Evolutionary conservation across 2,113 vertebrate genomes (phyloP), one percentile per base, ranked within the genome.

Genomic region (Heterotis niloticus): DNA sequence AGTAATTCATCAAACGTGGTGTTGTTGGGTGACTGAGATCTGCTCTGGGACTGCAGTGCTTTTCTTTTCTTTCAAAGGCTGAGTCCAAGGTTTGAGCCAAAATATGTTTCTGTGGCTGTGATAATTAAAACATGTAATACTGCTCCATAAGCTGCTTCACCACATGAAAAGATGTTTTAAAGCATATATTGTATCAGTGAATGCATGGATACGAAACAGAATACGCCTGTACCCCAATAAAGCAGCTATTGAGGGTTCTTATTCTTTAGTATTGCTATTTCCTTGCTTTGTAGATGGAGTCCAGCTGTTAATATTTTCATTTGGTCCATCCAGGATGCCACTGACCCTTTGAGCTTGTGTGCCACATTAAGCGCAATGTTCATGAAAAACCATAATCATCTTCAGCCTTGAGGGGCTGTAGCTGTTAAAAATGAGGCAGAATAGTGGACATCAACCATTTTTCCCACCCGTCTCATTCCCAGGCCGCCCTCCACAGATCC

Each of bases 221-320:
- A 44, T 44, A 44, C 7, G 34, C 34, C 34, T 44, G 7, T 44
- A 7, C 34, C 34, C 34, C 7, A 7, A 44, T 44, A 44, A 44
- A 44, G 34, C 34, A 44, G 34, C 3, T 44, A 44, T 44, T 44
- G 34, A 44, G 34, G 87, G 89, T 89, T 88, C 87, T 79, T 81
- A 82, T 90, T 90, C 92, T 93, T 90, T 92, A 89, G 90, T 92
- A 91, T 94, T 93, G 93, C 34, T 89, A 92, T 94, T 94, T 90
- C 93, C 94, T 88, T 89, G 73, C 71, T 91, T 91, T 89, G 86
- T 91, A 92, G 90, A 92, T 91, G 88, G 88, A 90, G 93, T 93
- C 94, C 94, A 95, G 87, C 88, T 85, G 90, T 93, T 94, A 92
- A 94, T 96, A 94, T 94, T 96, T 96, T 94, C 93, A 94, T 94